Conservation (phyloP, 1,140 invertebrate genomes). For the Daktulosphaira vitifoliae region DNA sequence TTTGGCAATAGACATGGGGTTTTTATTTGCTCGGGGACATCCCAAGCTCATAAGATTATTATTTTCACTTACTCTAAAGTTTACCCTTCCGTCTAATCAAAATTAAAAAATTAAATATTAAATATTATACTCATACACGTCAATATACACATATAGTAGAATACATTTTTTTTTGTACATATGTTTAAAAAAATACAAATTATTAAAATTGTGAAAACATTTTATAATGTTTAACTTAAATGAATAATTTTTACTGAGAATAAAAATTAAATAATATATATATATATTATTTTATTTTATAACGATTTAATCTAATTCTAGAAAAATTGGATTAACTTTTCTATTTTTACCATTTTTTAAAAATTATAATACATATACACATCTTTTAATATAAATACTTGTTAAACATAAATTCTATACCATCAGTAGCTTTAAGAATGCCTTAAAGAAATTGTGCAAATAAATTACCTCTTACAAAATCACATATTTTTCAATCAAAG, state of each 20-base stretch:
- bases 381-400: no score
- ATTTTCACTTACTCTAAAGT: constrained; percentile 29
- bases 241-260: no score
- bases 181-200: no score
- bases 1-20: constrained; percentile 6
- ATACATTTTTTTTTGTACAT: no score
- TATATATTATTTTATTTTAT: no score
- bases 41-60: constrained; percentile 31
- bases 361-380: no score
- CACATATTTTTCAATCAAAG: background rate
- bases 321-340: no score
- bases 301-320: no score
- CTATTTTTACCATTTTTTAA: no score
- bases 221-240: no score
- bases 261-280: no score
- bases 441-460: background rate
- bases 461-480: background rate
- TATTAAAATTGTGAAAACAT: no score
- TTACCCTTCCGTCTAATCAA: constrained; percentile 20
- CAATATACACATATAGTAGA: background rate
- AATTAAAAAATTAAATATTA: constrained; percentile 21
- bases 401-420: background rate
- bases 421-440: background rate
- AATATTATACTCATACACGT: background rate
- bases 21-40: constrained; percentile 22